Evolutionary conservation across 53 echinoderm and acorn worm species (phyloP), one percentile per base, ranked within the genome.

Genomic region (Temnopleurus reevesii): DNA sequence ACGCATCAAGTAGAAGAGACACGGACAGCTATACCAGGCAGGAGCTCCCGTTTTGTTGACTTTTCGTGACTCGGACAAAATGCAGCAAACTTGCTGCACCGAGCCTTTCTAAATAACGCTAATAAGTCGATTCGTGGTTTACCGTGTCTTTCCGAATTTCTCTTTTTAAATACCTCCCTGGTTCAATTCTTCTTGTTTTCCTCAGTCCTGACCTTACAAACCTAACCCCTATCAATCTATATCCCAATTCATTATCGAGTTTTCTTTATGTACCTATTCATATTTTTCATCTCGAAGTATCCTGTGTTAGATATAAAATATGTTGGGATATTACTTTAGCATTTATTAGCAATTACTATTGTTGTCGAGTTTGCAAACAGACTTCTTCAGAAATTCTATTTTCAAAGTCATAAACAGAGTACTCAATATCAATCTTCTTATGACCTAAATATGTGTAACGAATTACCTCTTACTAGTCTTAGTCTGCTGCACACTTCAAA

Each of bases 1-100:
- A 85, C 86, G 43, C 85, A 85, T 85, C 85, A 85, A 61, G 85
- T 85, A 29, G 26, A 85, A 85, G 43, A 59, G 60, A 26, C 59
- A 15, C 25, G 45, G 86, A 38, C 45, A 19, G 49, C 46, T 79
- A 49, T 29, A 79, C 53, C 36, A 59, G 53, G 43, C 38, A 45
- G 45, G 61, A 46, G 60, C 45, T 3, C 17, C 83, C 5, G 9
- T 53, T 85, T 60, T 85, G 61, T 85, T 85, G 86, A 85, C 86
- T 58, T 19, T 85, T 46, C 86, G 86, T 85, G 86, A 85, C 86
- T 2, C 25, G 7, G 19, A 85, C 86, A 85, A 85, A 85, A 85
- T 85, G n/a, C 12, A 71, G 41, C 19, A 36, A 35, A 71, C 71
- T 71, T 43, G 38, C 2, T 0, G 8, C 0, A 23, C 41, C 71